Percentiles rank a stretch among this genome's conserved stretches.
Conservation (phyloP, 1,140 invertebrate genomes). For the Zaprionus taronus region DNA sequence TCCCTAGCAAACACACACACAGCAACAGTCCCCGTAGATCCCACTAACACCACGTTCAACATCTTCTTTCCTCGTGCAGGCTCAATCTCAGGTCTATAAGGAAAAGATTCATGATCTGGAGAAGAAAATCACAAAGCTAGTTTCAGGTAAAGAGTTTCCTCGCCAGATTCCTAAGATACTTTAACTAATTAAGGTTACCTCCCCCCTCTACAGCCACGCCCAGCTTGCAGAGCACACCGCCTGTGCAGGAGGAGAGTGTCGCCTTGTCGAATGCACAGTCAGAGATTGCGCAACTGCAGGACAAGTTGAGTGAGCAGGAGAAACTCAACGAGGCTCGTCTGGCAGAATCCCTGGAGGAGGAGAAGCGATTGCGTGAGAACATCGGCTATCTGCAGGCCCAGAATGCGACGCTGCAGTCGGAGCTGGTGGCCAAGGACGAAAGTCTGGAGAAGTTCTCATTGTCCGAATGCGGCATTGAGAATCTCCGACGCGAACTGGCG, state of each 20-base stretch:
- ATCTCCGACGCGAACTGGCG: conserved; percentile 65
- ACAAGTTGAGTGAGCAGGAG: conserved; percentile 70
- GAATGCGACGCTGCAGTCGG: conserved; percentile 67
- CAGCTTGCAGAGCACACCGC: conserved; percentile 64
- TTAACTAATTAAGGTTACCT: not conserved
- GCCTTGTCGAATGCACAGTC: conserved; percentile 75
- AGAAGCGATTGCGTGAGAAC: conserved; percentile 81
- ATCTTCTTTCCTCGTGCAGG: conserved; percentile 42
- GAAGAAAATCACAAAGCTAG: conserved; percentile 76
- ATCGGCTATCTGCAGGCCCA: conserved; percentile 84
- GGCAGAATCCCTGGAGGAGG: conserved; percentile 76
- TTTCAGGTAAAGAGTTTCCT: conserved; percentile 56
- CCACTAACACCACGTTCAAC: not conserved
- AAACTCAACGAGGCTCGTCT: conserved; percentile 58
- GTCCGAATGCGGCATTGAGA: conserved; percentile 74
- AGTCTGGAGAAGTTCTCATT: conserved; percentile 78
- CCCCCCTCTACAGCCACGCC: conserved; percentile 37
- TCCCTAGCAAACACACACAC: not conserved
- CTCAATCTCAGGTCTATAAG: conserved; percentile 79
- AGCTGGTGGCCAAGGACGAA: conserved; percentile 71
- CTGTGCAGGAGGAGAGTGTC: conserved; percentile 32
- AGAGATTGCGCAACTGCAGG: conserved; percentile 83
- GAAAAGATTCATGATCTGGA: conserved; percentile 85
- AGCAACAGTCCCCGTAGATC: not conserved
- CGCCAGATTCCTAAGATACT: not conserved